These are phyloP conservation scores for Mnemiopsis leidyi DNA, from an alignment of 37 sponge, comb jelly and placozoan genomes.

Conservation along the genomic window DNA sequence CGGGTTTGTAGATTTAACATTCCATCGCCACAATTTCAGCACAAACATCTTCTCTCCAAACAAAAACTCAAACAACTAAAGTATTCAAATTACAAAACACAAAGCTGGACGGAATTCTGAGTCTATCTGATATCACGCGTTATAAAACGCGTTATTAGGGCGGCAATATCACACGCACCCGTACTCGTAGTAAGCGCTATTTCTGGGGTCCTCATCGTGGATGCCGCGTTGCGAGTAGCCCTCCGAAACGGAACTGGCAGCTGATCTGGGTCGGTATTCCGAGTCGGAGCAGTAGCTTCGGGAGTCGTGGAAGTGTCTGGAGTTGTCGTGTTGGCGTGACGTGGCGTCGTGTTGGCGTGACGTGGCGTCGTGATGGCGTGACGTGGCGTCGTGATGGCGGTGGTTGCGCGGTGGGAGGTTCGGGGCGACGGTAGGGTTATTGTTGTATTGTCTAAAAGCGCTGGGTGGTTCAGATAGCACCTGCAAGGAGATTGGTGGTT, in stretches of 20 bases:
- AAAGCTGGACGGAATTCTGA: too few species aligned
- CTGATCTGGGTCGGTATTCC: background rate
- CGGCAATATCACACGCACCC: conserved; percentile 53
- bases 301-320: background rate
- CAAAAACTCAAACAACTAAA: too few species aligned
- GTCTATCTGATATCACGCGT: background rate
- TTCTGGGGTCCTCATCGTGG: conserved; percentile 21
- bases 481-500: background rate
- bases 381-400: background rate
- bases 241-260: background rate
- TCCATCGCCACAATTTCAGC: too few species aligned
- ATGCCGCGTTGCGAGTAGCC: conserved; percentile 13
- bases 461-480: conserved; percentile 7
- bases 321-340: background rate
- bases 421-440: background rate
- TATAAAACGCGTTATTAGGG: background rate
- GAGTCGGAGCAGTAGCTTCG: background rate
- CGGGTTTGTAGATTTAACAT: too few species aligned
- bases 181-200: conserved; percentile 43
- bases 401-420: background rate
- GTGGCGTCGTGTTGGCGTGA: background rate
- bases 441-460: background rate
- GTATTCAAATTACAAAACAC: too few species aligned
- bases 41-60: too few species aligned
- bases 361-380: background rate